Conservation (phyloP, 2,113 vertebrate species). For the Dissostichus mawsoni region DNA sequence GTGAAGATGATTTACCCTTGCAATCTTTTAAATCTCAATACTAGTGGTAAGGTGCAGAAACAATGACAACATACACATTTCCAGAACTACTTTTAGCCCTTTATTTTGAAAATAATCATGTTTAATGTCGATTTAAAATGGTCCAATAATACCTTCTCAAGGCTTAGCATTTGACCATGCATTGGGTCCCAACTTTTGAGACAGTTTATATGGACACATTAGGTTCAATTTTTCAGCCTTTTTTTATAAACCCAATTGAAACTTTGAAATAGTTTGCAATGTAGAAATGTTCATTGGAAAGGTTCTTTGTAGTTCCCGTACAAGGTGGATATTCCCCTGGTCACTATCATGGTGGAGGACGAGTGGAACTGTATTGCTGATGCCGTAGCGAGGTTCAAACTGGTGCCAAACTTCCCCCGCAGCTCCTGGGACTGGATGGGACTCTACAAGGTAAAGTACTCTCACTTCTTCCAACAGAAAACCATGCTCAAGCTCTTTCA, state of each 20-base stretch:
- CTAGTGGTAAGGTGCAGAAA: not conserved
- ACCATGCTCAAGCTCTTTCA: no score
- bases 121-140: no score
- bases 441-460: constrained; percentile 90
- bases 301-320: constrained; percentile 88
- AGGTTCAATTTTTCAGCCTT: no score
- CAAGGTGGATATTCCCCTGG: constrained; percentile 88
- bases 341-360: constrained; percentile 91
- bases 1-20: not conserved
- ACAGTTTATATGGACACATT: not conserved
- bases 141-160: no score
- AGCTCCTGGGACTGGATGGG: constrained; percentile 99
- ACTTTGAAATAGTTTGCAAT: not conserved
- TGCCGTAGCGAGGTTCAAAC: constrained; percentile 87
- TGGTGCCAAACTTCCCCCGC: constrained; percentile 87
- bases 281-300: not conserved
- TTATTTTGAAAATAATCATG: not conserved
- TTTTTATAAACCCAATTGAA: no score
- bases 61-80: not conserved
- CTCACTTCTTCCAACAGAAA: not conserved
- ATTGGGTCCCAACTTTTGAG: no score
- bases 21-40: not conserved
- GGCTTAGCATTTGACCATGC: no score
- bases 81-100: not conserved
- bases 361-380: constrained; percentile 93